These are phyloP conservation scores for Oikopleura dioica DNA, from an alignment of 23 tunicate genomes.

Conservation along the genomic window DNA sequence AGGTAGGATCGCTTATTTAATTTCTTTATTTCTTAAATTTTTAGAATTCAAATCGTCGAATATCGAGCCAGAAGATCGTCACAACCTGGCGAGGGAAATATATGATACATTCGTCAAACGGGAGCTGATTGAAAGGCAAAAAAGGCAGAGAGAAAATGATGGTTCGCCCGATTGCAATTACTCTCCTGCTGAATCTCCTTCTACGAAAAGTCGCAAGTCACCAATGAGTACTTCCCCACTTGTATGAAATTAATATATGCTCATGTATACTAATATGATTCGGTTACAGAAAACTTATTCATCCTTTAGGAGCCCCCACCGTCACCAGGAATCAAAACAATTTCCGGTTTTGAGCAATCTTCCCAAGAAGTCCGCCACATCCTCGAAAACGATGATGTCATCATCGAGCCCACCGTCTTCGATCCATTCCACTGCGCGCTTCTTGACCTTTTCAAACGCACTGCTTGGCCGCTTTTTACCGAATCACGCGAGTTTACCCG, in stretches of 20 bases:
- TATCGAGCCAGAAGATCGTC: background rate
- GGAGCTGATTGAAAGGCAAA: background rate
- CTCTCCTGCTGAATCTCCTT: no score
- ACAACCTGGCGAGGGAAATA: background rate
- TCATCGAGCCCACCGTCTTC: background rate
- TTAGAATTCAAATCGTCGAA: background rate
- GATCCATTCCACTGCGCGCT: background rate
- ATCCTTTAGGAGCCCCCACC: no score
- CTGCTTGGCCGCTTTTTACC: slow-evolving; percentile 2
- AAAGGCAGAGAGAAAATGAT: no score
- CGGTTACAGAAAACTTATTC: no score
- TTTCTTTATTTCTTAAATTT: no score
- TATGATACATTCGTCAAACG: background rate
- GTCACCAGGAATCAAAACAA: background rate
- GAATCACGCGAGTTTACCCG: slow-evolving; percentile 46
- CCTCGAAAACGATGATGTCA: background rate
- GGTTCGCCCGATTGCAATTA: background rate
- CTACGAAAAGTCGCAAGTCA: no score
- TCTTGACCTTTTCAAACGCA: background rate
- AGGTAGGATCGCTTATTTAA: no score
- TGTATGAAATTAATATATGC: no score
- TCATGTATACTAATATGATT: no score
- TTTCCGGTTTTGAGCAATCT: background rate
- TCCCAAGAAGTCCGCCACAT: background rate
- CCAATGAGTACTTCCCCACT: no score